phyloP scores from a whole-genome alignment of 35 echinoderm and acorn worm species.

The Ophioderma brevispina region DNA sequence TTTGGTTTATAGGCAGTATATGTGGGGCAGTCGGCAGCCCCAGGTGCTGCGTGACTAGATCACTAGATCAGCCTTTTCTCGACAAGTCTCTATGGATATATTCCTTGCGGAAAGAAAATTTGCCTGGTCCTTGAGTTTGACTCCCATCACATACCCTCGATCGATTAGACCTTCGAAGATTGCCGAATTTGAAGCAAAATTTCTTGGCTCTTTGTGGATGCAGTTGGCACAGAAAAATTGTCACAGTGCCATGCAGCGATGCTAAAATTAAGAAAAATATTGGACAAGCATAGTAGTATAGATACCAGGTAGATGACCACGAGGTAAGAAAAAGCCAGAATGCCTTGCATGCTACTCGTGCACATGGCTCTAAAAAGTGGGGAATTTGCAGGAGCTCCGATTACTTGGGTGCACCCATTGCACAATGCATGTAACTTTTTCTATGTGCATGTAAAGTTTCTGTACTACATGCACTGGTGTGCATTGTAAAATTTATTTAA shows the following conservation, averaged over 20 bases:
- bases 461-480: too few species aligned
- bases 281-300: too few species aligned
- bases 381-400: too few species aligned
- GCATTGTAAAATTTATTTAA: too few species aligned
- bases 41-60: slow-evolving; percentile 44
- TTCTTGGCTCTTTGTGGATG: slow-evolving; percentile 39
- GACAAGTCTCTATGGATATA: slow-evolving; percentile 44
- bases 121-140: slow-evolving; percentile 47
- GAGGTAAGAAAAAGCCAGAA: too few species aligned
- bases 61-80: slow-evolving; percentile 59
- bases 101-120: slow-evolving; percentile 22
- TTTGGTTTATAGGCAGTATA: background rate
- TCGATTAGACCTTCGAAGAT: background rate
- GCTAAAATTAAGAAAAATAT: too few species aligned
- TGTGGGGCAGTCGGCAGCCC: background rate
- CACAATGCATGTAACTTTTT: too few species aligned
- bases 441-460: too few species aligned
- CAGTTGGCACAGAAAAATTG: slow-evolving; percentile 53
- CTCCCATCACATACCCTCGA: slow-evolving; percentile 15
- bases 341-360: too few species aligned
- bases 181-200: slow-evolving; percentile 25
- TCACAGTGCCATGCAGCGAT: slow-evolving; percentile 49
- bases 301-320: too few species aligned
- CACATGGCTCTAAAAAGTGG: too few species aligned
- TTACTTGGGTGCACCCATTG: too few species aligned